These are phyloP conservation scores for Rhea americana DNA, from an alignment of 2,113 vertebrate genomes.

Conservation along the genomic window DNA sequence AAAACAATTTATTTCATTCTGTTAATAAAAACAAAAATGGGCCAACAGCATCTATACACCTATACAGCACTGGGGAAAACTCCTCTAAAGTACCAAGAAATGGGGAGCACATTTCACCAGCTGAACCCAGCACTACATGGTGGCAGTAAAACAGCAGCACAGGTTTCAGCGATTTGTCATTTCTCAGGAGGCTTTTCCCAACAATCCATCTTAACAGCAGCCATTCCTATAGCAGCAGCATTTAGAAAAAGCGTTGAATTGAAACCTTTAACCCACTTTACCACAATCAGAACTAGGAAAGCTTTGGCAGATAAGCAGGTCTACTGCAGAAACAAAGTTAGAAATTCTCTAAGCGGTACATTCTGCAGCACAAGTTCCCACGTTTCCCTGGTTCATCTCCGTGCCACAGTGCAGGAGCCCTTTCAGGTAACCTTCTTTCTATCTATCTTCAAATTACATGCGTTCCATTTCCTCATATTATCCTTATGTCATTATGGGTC, in stretches of 20 bases:
- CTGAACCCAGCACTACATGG: rapidly evolving
- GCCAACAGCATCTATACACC: slow-evolving; percentile 29
- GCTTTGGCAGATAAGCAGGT: not conserved
- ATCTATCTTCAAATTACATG: not conserved
- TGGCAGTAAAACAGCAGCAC: slow-evolving; percentile 24
- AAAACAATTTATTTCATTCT: not conserved
- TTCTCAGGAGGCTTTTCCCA: slow-evolving; percentile 37
- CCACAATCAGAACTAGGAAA: not conserved
- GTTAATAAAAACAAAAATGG: not conserved
- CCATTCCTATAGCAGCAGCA: not conserved
- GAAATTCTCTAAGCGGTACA: not conserved
- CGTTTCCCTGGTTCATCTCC: not conserved
- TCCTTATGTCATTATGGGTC: not conserved
- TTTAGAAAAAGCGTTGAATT: not conserved
- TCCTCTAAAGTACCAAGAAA: slow-evolving; percentile 39
- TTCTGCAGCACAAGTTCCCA: not conserved
- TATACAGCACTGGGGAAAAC: slow-evolving; percentile 35
- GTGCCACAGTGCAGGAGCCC: not conserved
- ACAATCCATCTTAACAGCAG: not conserved
- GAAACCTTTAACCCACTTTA: not conserved
- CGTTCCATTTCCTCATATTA: not conserved
- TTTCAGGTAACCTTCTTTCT: not conserved
- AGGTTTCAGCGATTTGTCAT: slow-evolving; percentile 44
- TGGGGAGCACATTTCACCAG: slow-evolving; percentile 18
- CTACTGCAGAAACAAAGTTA: not conserved